Evolutionary conservation across 2,797 vertebrate genomes (phyloP).

Genomic region (Gallinago nigripennis): DNA sequence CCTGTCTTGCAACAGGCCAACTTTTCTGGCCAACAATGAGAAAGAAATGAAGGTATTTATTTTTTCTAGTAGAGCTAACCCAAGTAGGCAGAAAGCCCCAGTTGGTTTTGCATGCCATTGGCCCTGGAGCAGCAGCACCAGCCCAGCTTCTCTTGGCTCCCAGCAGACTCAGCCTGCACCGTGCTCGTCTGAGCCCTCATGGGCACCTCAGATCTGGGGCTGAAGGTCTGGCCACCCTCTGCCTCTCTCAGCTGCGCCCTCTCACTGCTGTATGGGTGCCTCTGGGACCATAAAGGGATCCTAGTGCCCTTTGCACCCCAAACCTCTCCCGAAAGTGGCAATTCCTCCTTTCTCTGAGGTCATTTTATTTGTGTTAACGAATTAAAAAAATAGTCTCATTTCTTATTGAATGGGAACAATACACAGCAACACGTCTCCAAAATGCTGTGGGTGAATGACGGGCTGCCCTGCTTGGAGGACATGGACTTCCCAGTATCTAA

Average conservation of each 20-base stretch:
- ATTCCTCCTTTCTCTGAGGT: background rate
- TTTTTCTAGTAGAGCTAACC: background rate
- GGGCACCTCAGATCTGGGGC: background rate
- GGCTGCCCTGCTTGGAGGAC: background rate
- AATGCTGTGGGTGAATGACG: accelerated
- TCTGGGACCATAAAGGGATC: background rate
- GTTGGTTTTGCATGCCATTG: background rate
- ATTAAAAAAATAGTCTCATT: background rate
- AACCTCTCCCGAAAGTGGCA: background rate
- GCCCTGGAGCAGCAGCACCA: background rate
- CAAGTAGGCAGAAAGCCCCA: background rate
- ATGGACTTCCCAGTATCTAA: background rate
- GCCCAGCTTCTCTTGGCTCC: background rate
- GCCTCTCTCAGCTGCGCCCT: background rate
- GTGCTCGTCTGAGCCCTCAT: background rate
- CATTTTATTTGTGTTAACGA: background rate
- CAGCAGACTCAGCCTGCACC: background rate
- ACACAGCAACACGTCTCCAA: background rate
- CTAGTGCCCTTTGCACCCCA: background rate
- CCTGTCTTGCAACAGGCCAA: background rate
- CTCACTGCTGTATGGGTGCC: background rate
- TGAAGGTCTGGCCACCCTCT: background rate
- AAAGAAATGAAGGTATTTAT: background rate
- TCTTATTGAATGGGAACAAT: background rate
- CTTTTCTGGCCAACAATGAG: background rate